These are phyloP conservation scores for Irena cyanogastra DNA, from an alignment of 2,113 vertebrate genomes.

Conservation along the genomic window DNA sequence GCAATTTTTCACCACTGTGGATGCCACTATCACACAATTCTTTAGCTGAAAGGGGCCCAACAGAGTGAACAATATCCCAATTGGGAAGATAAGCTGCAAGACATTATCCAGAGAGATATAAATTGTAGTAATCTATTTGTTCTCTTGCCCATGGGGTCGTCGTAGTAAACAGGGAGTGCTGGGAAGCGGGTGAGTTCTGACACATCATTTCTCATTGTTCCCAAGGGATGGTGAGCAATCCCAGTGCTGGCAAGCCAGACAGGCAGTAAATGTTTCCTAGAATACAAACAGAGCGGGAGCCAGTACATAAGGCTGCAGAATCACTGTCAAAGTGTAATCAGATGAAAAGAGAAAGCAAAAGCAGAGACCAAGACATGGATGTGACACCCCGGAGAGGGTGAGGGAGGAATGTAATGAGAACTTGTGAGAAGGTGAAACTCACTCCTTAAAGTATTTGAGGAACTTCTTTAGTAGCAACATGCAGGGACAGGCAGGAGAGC, in stretches of 20 bases:
- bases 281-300: conserved; percentile 10
- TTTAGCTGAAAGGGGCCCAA: conserved; percentile 7
- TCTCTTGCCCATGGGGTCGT: conserved; percentile 32
- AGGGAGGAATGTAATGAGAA: background rate
- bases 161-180: conserved; percentile 33
- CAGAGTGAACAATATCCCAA: background rate
- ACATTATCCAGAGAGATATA: conserved; percentile 49
- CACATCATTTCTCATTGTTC: conserved; percentile 52
- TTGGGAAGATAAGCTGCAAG: conserved; percentile 32
- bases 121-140: conserved; percentile 54
- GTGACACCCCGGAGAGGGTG: background rate
- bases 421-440: background rate
- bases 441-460: background rate
- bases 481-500: background rate
- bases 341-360: background rate
- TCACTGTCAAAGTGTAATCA: conserved; percentile 11
- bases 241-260: conserved; percentile 8
- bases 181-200: conserved; percentile 34
- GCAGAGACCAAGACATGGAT: background rate
- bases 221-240: conserved; percentile 31
- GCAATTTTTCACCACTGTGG: background rate
- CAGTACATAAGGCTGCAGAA: background rate
- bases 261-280: conserved; percentile 51
- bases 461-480: background rate
- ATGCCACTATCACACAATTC: background rate